These are phyloP conservation scores for Pseudomyrmex concolor DNA, from an alignment of 1,140 invertebrate genomes.

Conservation along the genomic window DNA sequence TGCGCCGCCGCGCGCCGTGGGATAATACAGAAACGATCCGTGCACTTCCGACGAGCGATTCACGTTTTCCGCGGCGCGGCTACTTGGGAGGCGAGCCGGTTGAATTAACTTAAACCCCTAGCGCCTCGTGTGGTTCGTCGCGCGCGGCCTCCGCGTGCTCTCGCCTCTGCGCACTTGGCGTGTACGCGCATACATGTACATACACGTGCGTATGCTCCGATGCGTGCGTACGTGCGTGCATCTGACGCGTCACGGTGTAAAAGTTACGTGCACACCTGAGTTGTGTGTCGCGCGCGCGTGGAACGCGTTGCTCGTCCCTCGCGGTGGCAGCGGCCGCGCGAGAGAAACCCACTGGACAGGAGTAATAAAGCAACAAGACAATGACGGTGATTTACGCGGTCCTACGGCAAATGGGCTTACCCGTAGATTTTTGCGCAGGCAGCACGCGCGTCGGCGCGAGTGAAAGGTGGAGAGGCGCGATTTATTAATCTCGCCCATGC, in stretches of 20 bases:
- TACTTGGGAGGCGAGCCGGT: constrained; percentile 67
- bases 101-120: constrained; percentile 64
- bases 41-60: constrained; percentile 67
- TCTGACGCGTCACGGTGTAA: not conserved
- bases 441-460: constrained; percentile 68
- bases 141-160: not conserved
- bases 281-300: not conserved
- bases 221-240: not conserved
- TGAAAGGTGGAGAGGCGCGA: constrained; percentile 58
- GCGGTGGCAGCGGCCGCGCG: constrained; percentile 43
- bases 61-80: constrained; percentile 51
- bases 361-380: constrained; percentile 77
- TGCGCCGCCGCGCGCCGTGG: constrained; percentile 38
- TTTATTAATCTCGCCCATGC: constrained; percentile 74
- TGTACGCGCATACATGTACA: constrained; percentile 11
- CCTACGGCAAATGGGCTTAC: constrained; percentile 77
- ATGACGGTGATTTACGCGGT: constrained; percentile 77
- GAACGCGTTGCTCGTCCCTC: constrained; percentile 44
- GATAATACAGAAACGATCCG: constrained; percentile 71
- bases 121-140: constrained; percentile 54
- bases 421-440: constrained; percentile 66
- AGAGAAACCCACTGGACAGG: constrained; percentile 44
- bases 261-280: not conserved
- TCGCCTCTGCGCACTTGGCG: constrained; percentile 11
- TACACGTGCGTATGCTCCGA: not conserved